Conservation (phyloP, 2,888 invertebrate species). For the Eubasilissa splendida region DNA sequence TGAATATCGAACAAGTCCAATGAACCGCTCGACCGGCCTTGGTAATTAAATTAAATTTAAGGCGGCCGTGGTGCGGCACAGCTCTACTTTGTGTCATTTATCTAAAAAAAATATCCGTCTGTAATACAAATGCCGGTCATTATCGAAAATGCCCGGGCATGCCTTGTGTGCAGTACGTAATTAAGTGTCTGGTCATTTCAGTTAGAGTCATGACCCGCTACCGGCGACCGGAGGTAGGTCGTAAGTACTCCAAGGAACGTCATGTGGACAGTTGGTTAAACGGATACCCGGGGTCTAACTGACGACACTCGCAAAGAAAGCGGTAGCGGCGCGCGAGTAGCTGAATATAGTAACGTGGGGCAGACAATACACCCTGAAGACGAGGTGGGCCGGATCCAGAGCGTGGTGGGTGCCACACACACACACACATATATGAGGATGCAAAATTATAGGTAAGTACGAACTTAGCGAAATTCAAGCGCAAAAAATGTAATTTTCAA, state of each 20-base stretch:
- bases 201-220: conserved; percentile 25
- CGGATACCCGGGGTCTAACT: conserved; percentile 31
- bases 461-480: background rate
- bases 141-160: conserved; percentile 15
- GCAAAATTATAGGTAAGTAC: background rate
- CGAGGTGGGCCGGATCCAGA: conserved; percentile 15
- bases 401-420: background rate
- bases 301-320: conserved; percentile 13
- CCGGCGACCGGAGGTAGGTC: background rate
- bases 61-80: background rate
- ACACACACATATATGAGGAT: background rate
- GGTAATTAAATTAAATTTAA: background rate
- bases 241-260: background rate
- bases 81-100: background rate
- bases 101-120: background rate
- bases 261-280: conserved; percentile 37
- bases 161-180: conserved; percentile 4
- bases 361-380: conserved; percentile 32
- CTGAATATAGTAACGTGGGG: background rate
- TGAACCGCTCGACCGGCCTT: conserved; percentile 16
- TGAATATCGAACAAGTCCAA: background rate
- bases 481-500: background rate
- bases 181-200: conserved; percentile 34
- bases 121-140: background rate
- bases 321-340: conserved; percentile 15